phyloP scores from a whole-genome alignment of 2,797 vertebrate genomes.

The Decapterus maruadsi region DNA sequence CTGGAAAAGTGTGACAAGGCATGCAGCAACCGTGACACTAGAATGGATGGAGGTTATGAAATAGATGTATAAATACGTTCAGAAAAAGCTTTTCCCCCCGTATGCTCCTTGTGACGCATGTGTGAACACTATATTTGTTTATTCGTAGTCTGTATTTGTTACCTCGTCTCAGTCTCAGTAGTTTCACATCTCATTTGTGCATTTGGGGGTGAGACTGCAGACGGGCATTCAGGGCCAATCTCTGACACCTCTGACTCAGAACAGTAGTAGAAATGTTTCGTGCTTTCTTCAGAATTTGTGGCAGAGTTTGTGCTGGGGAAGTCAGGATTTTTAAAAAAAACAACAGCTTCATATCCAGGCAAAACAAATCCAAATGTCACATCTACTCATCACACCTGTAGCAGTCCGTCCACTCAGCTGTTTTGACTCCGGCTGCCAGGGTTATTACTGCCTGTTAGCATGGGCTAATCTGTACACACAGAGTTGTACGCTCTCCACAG shows the following conservation, averaged over 20 bases:
- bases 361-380: not conserved
- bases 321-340: not conserved
- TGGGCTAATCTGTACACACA: constrained; percentile 61
- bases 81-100: not conserved
- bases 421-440: constrained; percentile 37
- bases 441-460: constrained; percentile 37
- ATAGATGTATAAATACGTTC: not conserved
- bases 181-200: not conserved
- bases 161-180: not conserved
- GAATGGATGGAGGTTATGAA: not conserved
- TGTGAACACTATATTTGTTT: not conserved
- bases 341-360: not conserved
- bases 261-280: not conserved
- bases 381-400: constrained; percentile 47
- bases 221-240: not conserved
- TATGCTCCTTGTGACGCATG: not conserved
- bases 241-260: not conserved
- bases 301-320: not conserved
- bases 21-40: not conserved
- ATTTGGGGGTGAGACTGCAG: not conserved
- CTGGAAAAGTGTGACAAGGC: not conserved
- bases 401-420: constrained; percentile 26
- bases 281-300: not conserved
- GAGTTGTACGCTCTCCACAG: constrained; percentile 35
- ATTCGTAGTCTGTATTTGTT: not conserved